A percentile compares a stretch with the other conserved stretches of the same genome.
These are phyloP conservation scores for Azorinus chamasolen DNA, from an alignment of 2,888 invertebrate genomes.

Conservation along the genomic window DNA sequence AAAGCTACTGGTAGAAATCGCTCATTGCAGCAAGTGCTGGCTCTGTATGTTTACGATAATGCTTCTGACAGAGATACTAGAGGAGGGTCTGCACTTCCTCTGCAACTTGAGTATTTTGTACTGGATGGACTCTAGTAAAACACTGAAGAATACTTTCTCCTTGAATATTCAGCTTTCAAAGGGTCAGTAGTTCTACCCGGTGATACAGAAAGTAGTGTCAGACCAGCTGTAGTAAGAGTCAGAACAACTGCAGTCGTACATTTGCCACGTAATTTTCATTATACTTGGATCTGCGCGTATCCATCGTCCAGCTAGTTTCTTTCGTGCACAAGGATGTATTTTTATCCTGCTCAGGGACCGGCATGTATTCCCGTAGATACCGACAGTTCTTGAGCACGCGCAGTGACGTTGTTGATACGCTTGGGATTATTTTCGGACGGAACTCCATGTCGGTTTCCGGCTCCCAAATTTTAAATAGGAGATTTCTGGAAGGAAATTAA, in stretches of 20 bases:
- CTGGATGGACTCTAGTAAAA: too few relatives aligned
- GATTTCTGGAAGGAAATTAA: slow-evolving; percentile 26
- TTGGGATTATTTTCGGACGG: slow-evolving; percentile 48
- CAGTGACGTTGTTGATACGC: slow-evolving; percentile 41
- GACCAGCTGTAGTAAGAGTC: too few relatives aligned
- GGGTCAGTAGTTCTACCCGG: too few relatives aligned
- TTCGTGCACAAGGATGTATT: slow-evolving; percentile 17
- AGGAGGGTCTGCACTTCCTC: too few relatives aligned
- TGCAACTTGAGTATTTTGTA: too few relatives aligned
- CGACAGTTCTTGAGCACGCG: slow-evolving; percentile 48
- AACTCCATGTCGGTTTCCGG: slow-evolving; percentile 24
- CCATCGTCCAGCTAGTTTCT: slow-evolving; percentile 53
- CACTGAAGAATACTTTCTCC: too few relatives aligned
- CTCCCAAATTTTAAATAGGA: slow-evolving; percentile 46
- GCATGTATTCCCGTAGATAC: slow-evolving; percentile 57
- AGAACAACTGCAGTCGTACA: slow-evolving; percentile 25
- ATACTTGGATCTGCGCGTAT: slow-evolving; percentile 9
- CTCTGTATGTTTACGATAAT: too few relatives aligned
- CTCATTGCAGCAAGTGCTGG: too few relatives aligned
- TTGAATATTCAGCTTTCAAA: too few relatives aligned
- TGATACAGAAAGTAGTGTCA: too few relatives aligned
- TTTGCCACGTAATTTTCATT: slow-evolving; percentile 34
- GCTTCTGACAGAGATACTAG: too few relatives aligned
- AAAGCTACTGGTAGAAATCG: too few relatives aligned
- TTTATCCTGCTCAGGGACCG: slow-evolving; percentile 31